A percentile compares a stretch with the other conserved stretches of the same genome.
These are phyloP conservation scores for Heliopora coerulea DNA, from an alignment of 92 coral and sea anemone genomes.

Conservation along the genomic window DNA sequence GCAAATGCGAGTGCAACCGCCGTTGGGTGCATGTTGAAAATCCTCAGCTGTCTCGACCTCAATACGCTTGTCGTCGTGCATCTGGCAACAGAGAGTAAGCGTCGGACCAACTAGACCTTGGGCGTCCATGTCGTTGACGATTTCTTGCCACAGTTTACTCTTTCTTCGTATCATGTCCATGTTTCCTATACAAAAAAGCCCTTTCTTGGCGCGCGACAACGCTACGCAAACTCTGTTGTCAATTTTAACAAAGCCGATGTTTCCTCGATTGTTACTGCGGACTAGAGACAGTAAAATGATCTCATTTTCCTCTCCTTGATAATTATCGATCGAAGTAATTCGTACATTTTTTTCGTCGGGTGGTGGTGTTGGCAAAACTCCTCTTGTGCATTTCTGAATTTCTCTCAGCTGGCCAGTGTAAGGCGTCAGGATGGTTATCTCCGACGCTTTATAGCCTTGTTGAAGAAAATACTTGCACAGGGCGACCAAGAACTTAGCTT, in stretches of 20 bases:
- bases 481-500: conserved; percentile 56
- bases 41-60: conserved; percentile 52
- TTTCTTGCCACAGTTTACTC: conserved; percentile 58
- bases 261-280: conserved; percentile 56
- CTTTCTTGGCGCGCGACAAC: conserved; percentile 68
- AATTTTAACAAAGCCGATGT: conserved; percentile 63
- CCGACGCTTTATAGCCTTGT: conserved; percentile 52
- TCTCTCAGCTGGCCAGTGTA: conserved; percentile 66
- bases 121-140: conserved; percentile 50
- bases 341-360: conserved; percentile 55
- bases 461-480: conserved; percentile 59
- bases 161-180: conserved; percentile 52
- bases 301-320: conserved; percentile 77
- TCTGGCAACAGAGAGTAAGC: conserved; percentile 48
- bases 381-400: too few species aligned
- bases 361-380: conserved; percentile 44
- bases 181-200: conserved; percentile 67
- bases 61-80: conserved; percentile 35
- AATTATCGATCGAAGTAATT: conserved; percentile 63
- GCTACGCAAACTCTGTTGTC: conserved; percentile 81
- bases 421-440: conserved; percentile 64
- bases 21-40: conserved; percentile 48
- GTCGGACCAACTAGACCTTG: conserved; percentile 36
- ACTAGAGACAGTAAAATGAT: conserved; percentile 67
- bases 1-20: conserved; percentile 54